These are phyloP conservation scores for Gambusia yucatana DNA, from an alignment of 2,797 vertebrate genomes.

Conservation along the genomic window DNA sequence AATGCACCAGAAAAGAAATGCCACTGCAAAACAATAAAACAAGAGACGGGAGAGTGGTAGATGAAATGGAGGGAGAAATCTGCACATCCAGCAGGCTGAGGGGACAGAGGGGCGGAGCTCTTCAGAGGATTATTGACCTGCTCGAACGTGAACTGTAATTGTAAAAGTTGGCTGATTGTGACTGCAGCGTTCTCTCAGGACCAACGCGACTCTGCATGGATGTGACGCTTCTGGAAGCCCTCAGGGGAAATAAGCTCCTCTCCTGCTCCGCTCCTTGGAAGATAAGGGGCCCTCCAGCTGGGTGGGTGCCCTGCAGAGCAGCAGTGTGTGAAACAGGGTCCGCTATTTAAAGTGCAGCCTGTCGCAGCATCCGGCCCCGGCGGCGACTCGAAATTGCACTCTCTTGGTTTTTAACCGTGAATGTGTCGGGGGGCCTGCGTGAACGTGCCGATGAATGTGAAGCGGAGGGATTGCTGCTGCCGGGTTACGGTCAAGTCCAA, in stretches of 20 bases:
- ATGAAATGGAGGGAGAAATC: constrained; percentile 2
- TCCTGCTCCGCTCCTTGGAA: constrained; percentile 25
- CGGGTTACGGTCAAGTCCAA: constrained; percentile 6
- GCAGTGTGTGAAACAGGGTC: constrained; percentile 42
- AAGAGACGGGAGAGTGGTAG: constrained; percentile 10
- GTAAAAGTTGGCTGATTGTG: constrained; percentile 33
- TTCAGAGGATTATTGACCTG: constrained; percentile 44
- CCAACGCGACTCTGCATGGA: constrained; percentile 25
- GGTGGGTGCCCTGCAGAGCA: constrained; percentile 30
- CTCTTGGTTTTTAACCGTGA: constrained; percentile 15
- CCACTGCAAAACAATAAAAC: constrained; percentile 20
- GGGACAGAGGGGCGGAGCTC: constrained; percentile 16
- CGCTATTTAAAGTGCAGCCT: constrained; percentile 36
- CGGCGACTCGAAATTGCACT: not conserved
- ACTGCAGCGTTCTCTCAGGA: not conserved
- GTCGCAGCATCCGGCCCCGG: not conserved
- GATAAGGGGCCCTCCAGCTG: constrained; percentile 45
- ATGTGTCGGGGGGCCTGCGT: constrained; percentile 14
- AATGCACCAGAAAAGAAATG: constrained; percentile 38
- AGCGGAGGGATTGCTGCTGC: not conserved
- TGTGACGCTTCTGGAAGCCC: constrained; percentile 25
- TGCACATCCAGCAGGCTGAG: constrained; percentile 3
- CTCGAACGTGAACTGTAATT: constrained; percentile 41
- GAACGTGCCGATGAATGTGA: constrained; percentile 15
- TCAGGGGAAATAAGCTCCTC: constrained; percentile 59